phyloP scores from a whole-genome alignment of 2,888 invertebrate genomes.

The Brenthis ino region DNA sequence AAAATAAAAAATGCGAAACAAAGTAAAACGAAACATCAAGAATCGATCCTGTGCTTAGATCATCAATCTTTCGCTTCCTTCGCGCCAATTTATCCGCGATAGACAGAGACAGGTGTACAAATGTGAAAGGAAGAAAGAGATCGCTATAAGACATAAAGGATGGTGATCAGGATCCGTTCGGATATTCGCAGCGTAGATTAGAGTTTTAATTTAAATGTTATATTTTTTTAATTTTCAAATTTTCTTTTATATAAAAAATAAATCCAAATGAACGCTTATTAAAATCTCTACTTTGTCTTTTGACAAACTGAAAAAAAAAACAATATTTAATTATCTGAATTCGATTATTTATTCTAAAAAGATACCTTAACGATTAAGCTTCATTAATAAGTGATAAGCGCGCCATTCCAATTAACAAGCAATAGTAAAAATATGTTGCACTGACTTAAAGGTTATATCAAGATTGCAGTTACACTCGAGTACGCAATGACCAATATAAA shows the following conservation, averaged over 20 bases:
- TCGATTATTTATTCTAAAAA: too few relatives aligned
- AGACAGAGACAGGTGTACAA: constrained; percentile 48
- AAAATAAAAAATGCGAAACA: constrained; percentile 26
- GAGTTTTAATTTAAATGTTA: neutral
- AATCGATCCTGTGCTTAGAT: constrained; percentile 64
- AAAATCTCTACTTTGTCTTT: too few relatives aligned
- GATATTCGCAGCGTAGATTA: constrained; percentile 26
- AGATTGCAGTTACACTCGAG: constrained; percentile 6
- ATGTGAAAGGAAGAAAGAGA: constrained; percentile 45
- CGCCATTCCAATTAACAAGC: constrained; percentile 12
- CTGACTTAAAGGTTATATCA: constrained; percentile 5
- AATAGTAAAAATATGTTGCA: constrained; percentile 12
- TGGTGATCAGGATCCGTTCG: constrained; percentile 51
- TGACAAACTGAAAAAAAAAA: too few relatives aligned
- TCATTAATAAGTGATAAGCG: neutral
- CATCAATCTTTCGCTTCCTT: constrained; percentile 75
- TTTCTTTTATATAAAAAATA: too few relatives aligned
- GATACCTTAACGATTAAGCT: too few relatives aligned
- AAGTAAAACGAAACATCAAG: constrained; percentile 29
- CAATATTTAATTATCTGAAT: too few relatives aligned
- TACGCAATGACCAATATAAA: neutral
- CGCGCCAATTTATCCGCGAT: constrained; percentile 59
- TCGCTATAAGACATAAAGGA: constrained; percentile 36
- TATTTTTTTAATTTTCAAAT: neutral
- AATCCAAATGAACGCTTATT: too few relatives aligned